These are phyloP conservation scores for Siderastrea radians DNA, from an alignment of 92 coral and sea anemone species.

Conservation along the genomic window DNA sequence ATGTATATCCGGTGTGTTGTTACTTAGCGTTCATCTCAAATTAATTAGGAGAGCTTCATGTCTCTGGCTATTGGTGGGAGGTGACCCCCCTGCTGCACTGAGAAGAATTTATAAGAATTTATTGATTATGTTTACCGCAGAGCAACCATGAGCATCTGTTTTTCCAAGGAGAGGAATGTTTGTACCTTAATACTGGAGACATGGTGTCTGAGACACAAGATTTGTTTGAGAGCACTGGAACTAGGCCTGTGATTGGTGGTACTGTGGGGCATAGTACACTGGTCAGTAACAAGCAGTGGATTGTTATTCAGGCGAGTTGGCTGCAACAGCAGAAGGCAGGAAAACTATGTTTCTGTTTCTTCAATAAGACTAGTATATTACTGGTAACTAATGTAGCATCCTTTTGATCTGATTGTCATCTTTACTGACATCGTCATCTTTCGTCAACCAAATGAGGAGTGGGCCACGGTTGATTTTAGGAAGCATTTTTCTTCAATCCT, in stretches of 20 bases:
- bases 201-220: conserved; percentile 91
- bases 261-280: conserved; percentile 87
- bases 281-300: conserved; percentile 98
- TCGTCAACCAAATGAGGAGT: no score
- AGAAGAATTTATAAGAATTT: neutral
- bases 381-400: no score
- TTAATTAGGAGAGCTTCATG: no score
- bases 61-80: no score
- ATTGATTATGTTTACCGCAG: conserved; percentile 30
- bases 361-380: no score
- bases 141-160: conserved; percentile 95
- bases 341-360: neutral
- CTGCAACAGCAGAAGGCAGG: neutral
- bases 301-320: conserved; percentile 83
- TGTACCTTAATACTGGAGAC: conserved; percentile 95
- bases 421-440: no score
- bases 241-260: conserved; percentile 68
- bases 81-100: no score
- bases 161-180: conserved; percentile 93
- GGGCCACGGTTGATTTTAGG: no score
- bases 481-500: no score
- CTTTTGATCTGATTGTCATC: no score
- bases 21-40: no score
- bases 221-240: conserved; percentile 61
- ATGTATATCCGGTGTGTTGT: no score